These are phyloP conservation scores for Autographa gamma DNA, from an alignment of 2,888 invertebrate species.

Conservation along the genomic window DNA sequence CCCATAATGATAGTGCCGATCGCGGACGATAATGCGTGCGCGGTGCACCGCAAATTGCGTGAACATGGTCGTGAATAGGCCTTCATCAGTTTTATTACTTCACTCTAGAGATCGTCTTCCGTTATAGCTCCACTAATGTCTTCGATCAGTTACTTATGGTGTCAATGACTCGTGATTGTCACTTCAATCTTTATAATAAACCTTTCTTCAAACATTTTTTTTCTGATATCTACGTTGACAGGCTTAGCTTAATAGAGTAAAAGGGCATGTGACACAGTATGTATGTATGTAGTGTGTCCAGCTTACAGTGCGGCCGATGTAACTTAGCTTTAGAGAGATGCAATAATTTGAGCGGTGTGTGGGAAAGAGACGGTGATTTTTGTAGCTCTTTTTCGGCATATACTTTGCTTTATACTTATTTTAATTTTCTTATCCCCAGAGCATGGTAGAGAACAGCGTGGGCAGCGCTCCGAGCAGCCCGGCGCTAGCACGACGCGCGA, in stretches of 20 bases:
- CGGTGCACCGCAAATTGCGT: slow-evolving; percentile 45
- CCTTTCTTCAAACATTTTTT: too few relatives aligned
- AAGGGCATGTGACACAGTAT: too few relatives aligned
- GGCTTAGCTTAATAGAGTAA: too few relatives aligned
- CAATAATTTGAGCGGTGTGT: too few relatives aligned
- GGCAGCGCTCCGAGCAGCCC: slow-evolving; percentile 90
- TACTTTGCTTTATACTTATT: too few relatives aligned
- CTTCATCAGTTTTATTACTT: slow-evolving; percentile 29
- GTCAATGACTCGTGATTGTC: background rate
- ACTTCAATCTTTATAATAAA: background rate
- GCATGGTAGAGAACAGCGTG: slow-evolving; percentile 87
- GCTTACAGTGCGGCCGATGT: too few relatives aligned
- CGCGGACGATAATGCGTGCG: slow-evolving; percentile 24
- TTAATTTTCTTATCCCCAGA: slow-evolving; percentile 58
- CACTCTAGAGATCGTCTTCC: slow-evolving; percentile 27
- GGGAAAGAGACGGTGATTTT: too few relatives aligned
- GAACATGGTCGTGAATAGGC: slow-evolving; percentile 21
- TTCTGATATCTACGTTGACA: too few relatives aligned
- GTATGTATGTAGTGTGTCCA: too few relatives aligned
- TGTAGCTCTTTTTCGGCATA: too few relatives aligned
- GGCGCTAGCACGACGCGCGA: slow-evolving; percentile 64
- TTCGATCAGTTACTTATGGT: background rate
- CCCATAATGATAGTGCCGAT: slow-evolving; percentile 27
- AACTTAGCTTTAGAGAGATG: too few relatives aligned
- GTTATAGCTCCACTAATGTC: slow-evolving; percentile 16